These are phyloP conservation scores for Chamaetylas fuelleborni DNA, from an alignment of 2,113 vertebrate species.

Conservation along the genomic window DNA sequence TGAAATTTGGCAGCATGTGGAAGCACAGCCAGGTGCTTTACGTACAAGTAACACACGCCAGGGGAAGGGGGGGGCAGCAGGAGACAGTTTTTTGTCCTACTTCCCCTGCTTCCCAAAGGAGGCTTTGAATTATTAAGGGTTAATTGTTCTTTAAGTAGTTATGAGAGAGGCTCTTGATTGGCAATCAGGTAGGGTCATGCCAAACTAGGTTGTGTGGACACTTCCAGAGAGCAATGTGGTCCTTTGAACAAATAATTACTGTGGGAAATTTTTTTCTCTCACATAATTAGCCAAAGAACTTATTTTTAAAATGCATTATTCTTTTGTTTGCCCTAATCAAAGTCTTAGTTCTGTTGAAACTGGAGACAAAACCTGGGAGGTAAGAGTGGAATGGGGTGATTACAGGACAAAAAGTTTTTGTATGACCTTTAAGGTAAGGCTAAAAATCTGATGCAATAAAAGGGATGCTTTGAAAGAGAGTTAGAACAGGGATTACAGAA, in stretches of 20 bases:
- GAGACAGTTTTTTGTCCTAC: background rate
- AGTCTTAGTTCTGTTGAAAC: background rate
- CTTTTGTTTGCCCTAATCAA: conserved; percentile 18
- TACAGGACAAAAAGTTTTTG: background rate
- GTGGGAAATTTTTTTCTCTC: background rate
- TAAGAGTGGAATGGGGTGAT: background rate
- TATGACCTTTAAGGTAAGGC: conserved; percentile 1
- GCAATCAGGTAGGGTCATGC: background rate
- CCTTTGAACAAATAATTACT: background rate
- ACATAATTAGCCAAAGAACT: background rate
- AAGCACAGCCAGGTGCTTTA: background rate
- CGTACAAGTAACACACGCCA: background rate
- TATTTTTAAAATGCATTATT: background rate
- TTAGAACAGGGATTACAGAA: background rate
- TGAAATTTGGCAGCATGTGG: background rate
- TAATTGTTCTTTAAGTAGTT: background rate
- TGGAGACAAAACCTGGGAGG: background rate
- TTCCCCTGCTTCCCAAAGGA: background rate
- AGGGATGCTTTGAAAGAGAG: background rate
- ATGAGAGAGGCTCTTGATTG: background rate
- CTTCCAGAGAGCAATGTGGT: background rate
- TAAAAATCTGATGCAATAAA: conserved; percentile 1
- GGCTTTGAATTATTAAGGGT: background rate
- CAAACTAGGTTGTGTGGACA: background rate
- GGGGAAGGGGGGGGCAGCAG: background rate